Evolutionary conservation across 2,113 vertebrate genomes (phyloP).

Genomic region (Xenopus borealis): DNA sequence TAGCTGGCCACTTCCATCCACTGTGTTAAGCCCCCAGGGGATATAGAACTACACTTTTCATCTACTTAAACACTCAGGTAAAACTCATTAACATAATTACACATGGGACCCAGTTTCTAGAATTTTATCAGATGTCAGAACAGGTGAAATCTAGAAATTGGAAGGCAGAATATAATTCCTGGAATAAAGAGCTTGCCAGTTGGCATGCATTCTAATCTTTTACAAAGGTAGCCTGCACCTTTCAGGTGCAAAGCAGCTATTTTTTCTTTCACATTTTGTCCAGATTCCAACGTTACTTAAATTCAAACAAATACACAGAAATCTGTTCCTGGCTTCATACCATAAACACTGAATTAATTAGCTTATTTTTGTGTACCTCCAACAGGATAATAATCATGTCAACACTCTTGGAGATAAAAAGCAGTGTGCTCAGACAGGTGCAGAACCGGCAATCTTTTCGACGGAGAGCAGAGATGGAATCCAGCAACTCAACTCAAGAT

Average conservation of each 20-base stretch:
- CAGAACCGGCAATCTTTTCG: constrained; percentile 80
- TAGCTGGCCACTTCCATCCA: too few species aligned
- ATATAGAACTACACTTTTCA: too few species aligned
- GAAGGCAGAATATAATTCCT: too few species aligned
- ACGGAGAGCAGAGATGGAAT: constrained; percentile 64
- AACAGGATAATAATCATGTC: constrained; percentile 68
- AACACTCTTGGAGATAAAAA: constrained; percentile 78
- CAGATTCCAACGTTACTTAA: neutral
- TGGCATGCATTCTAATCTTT: neutral
- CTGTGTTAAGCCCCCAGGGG: too few species aligned
- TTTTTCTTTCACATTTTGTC: neutral
- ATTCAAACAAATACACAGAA: neutral
- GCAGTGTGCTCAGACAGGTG: constrained; percentile 82
- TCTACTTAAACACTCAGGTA: too few species aligned
- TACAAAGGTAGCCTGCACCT: neutral
- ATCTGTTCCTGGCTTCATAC: constrained; percentile 9
- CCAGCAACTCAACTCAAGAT: constrained; percentile 1
- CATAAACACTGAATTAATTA: constrained; percentile 11
- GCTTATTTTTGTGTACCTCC: constrained; percentile 6
- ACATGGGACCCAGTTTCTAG: too few species aligned
- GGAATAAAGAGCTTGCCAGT: too few species aligned
- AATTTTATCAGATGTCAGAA: too few species aligned
- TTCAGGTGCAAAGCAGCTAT: neutral
- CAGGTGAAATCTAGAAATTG: too few species aligned
- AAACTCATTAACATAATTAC: too few species aligned